Evolutionary conservation across 2,113 vertebrate genomes (phyloP).

Genomic region (Petrocephalus zakoni): DNA sequence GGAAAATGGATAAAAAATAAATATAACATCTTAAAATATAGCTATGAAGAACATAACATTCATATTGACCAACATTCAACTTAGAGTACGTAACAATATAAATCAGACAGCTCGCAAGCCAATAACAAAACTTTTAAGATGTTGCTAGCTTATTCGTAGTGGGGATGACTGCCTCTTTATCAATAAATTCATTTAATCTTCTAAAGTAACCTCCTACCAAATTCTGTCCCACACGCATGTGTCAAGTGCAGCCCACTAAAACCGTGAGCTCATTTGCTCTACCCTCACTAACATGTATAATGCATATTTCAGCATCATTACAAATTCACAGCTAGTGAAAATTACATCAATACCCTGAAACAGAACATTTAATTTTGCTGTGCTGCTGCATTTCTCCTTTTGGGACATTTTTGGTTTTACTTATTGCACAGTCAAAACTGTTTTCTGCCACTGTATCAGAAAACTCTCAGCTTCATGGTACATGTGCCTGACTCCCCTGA

Average conservation of each 20-base stretch:
- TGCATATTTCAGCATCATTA: neutral
- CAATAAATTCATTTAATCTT: neutral
- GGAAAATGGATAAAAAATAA: neutral
- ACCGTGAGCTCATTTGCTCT: neutral
- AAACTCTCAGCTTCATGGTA: neutral
- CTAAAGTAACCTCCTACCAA: neutral
- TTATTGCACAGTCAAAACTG: neutral
- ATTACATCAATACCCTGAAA: neutral
- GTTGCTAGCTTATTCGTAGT: neutral
- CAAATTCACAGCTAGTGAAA: neutral
- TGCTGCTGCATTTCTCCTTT: neutral
- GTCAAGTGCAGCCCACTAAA: neutral
- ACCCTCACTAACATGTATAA: neutral
- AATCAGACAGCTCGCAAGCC: neutral
- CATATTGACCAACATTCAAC: neutral
- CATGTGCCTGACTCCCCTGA: neutral
- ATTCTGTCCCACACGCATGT: neutral
- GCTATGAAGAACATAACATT: neutral
- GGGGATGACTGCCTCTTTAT: neutral
- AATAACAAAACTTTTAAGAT: neutral
- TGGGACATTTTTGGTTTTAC: neutral
- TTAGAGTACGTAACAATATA: neutral
- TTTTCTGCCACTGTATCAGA: neutral
- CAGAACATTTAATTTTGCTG: neutral
- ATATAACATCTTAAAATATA: neutral